A percentile compares a stretch with the other conserved stretches of the same genome.
Evolutionary conservation across 2,888 invertebrate genomes (phyloP).

Genomic region (Sthenelais limicola): DNA sequence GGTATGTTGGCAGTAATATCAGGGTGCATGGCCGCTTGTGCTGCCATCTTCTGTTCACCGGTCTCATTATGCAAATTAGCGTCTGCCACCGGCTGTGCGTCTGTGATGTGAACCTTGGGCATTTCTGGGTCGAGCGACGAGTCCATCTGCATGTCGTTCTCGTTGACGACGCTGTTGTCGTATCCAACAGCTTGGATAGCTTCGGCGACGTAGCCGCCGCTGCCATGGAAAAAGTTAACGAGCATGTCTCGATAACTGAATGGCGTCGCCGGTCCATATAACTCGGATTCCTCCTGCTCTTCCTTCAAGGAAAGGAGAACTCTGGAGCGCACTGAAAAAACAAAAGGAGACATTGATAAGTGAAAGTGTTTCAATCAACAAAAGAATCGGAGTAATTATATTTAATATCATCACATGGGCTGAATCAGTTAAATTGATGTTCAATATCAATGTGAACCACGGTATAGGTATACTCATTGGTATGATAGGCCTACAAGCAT

Average conservation of each 20-base stretch:
- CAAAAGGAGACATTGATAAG: too few species aligned
- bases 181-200: not conserved
- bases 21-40: not conserved
- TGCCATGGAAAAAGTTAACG: conserved; percentile 28
- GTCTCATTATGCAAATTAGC: conserved; percentile 25
- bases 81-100: conserved; percentile 21
- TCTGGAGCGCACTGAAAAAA: conserved; percentile 39
- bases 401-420: too few species aligned
- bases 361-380: too few species aligned
- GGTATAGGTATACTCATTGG: too few species aligned
- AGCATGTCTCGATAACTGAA: conserved; percentile 41
- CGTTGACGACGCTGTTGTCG: not conserved
- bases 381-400: too few species aligned
- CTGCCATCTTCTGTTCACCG: conserved; percentile 20
- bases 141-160: too few species aligned
- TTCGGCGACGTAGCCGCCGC: not conserved
- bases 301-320: conserved; percentile 36
- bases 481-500: too few species aligned
- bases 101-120: conserved; percentile 27
- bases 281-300: conserved; percentile 27
- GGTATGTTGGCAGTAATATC: conserved; percentile 28
- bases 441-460: too few species aligned
- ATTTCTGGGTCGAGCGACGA: conserved; percentile 24
- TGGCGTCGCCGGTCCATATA: conserved; percentile 39
- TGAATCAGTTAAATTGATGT: too few species aligned